Evolutionary conservation across 2,113 vertebrate species (phyloP).

Genomic region (Xiphorhynchus elegans): DNA sequence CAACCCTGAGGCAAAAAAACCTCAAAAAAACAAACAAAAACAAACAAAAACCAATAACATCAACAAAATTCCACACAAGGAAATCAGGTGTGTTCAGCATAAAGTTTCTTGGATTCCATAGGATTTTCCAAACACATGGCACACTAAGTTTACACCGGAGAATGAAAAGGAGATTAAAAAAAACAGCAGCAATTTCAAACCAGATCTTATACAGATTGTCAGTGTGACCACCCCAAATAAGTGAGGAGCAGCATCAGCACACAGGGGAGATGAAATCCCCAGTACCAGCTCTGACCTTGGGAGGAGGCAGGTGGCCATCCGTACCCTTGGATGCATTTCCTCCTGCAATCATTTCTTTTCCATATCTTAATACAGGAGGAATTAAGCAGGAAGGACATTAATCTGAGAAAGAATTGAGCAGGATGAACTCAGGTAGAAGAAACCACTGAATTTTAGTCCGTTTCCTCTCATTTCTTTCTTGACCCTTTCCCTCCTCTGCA

Average conservation of each 20-base stretch:
- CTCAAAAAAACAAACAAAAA: background rate
- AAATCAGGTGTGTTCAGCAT: background rate
- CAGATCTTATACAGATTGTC: background rate
- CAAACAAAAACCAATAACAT: rapidly evolving
- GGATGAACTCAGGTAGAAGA: background rate
- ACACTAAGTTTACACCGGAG: background rate
- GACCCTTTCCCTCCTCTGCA: background rate
- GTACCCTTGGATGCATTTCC: background rate
- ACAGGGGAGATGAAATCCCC: background rate
- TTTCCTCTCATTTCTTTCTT: background rate
- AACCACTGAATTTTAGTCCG: background rate
- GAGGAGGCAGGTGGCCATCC: background rate
- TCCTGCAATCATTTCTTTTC: background rate
- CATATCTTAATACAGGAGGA: background rate
- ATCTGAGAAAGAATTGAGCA: background rate
- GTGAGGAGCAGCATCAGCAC: background rate
- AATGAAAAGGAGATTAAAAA: background rate
- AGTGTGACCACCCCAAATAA: background rate
- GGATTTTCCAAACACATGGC: background rate
- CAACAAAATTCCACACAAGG: background rate
- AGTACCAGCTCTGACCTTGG: background rate
- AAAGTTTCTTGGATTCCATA: background rate
- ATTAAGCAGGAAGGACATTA: background rate
- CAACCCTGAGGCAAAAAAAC: background rate
- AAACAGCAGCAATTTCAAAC: background rate